Percentiles rank a stretch among this genome's conserved stretches.
These are phyloP conservation scores for Crax fasciolata DNA, from an alignment of 2,797 vertebrate species.

Conservation along the genomic window DNA sequence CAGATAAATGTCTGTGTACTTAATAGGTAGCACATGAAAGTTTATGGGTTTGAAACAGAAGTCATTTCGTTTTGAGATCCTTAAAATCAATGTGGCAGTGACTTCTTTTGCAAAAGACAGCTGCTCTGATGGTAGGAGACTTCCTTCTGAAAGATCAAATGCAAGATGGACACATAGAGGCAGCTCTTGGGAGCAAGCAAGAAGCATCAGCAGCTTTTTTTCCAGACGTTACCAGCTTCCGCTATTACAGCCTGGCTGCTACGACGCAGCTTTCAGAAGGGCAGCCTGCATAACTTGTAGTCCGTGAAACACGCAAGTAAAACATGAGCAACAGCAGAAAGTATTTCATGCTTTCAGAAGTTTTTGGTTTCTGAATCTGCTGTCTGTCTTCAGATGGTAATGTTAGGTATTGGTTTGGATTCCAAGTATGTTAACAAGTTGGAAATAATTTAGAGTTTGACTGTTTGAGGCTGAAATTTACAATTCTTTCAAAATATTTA, in stretches of 20 bases:
- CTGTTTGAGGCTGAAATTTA: neutral
- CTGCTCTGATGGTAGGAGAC: conserved; percentile 48
- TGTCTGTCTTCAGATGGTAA: neutral
- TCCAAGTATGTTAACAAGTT: neutral
- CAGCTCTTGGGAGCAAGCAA: neutral
- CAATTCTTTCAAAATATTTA: neutral
- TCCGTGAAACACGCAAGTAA: neutral
- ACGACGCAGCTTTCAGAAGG: neutral
- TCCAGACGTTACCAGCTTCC: conserved; percentile 5
- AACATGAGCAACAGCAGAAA: neutral
- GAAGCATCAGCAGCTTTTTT: conserved; percentile 67
- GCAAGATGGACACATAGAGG: neutral
- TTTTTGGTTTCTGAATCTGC: neutral
- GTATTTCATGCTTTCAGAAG: neutral
- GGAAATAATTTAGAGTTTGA: neutral
- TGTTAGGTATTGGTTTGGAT: neutral
- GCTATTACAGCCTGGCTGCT: neutral
- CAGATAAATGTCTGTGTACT: neutral
- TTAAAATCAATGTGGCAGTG: conserved; percentile 65
- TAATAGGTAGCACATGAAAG: neutral
- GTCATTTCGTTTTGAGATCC: neutral
- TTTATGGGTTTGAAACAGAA: neutral
- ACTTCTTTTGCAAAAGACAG: conserved; percentile 48
- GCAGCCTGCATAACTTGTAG: neutral
- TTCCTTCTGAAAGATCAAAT: conserved; percentile 23